These are phyloP conservation scores for Sebastes cheni DNA, from an alignment of 2,797 vertebrate genomes.

Conservation along the genomic window DNA sequence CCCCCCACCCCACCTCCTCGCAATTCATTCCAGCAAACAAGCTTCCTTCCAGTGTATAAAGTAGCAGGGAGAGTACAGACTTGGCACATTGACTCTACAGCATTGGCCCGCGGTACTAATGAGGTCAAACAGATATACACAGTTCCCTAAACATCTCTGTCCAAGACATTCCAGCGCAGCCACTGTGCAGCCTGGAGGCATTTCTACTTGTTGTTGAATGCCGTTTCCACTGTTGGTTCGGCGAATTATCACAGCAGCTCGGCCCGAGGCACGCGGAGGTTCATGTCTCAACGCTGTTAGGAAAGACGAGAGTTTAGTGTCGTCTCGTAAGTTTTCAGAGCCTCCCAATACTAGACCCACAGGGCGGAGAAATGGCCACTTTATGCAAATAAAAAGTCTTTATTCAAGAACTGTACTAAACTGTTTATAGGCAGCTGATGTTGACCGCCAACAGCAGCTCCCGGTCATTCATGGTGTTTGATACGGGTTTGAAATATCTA, in stretches of 20 bases:
- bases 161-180: conserved; percentile 57
- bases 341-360: conserved; percentile 9
- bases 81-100: conserved; percentile 43
- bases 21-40: conserved; percentile 27
- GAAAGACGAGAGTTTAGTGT: conserved; percentile 25
- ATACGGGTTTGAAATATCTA: background rate
- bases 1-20: too few species aligned
- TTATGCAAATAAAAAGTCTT: conserved; percentile 41
- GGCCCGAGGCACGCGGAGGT: conserved; percentile 35
- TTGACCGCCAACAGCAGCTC: conserved; percentile 10
- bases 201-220: conserved; percentile 22
- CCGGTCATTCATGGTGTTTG: background rate
- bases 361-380: conserved; percentile 22
- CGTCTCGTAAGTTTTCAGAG: conserved; percentile 26
- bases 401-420: conserved; percentile 28
- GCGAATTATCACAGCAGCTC: conserved; percentile 44
- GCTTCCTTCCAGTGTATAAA: conserved; percentile 41
- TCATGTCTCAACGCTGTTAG: conserved; percentile 8
- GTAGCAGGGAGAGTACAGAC: conserved; percentile 37
- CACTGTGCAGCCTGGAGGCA: conserved; percentile 43
- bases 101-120: conserved; percentile 62
- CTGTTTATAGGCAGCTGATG: conserved; percentile 31
- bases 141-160: conserved; percentile 51
- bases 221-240: conserved; percentile 37
- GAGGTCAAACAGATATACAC: conserved; percentile 71